phyloP scores from a whole-genome alignment of 2,113 vertebrate species.

The Leiothrix lutea region DNA sequence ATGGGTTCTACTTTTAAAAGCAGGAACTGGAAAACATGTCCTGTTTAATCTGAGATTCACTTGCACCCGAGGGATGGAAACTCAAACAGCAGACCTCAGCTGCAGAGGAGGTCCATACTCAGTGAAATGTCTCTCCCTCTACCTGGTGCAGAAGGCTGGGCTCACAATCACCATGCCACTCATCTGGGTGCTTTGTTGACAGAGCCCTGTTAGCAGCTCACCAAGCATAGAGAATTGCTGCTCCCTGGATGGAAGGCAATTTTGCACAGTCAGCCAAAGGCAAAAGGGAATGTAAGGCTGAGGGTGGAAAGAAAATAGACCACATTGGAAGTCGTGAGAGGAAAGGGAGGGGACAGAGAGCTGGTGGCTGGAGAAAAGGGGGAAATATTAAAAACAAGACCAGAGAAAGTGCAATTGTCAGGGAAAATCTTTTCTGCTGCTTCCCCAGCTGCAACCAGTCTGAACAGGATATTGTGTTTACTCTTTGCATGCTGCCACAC shows the following conservation, averaged over 20 bases:
- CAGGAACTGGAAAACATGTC: constrained; percentile 7
- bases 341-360: background rate
- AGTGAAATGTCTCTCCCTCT: background rate
- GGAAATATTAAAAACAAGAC: background rate
- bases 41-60: constrained; percentile 15
- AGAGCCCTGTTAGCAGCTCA: background rate
- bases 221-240: background rate
- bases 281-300: background rate
- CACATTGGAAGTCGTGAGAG: background rate
- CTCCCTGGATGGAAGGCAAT: background rate
- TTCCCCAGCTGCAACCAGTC: background rate
- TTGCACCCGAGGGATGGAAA: background rate
- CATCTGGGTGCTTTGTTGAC: accelerated
- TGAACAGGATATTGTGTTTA: background rate
- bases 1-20: constrained; percentile 59
- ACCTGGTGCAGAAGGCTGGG: background rate
- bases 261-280: background rate
- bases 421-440: background rate
- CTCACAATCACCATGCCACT: accelerated
- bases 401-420: background rate
- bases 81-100: background rate
- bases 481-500: background rate
- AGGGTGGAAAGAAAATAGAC: background rate
- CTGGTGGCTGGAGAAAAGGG: background rate
- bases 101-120: background rate